A percentile compares a stretch with the other conserved stretches of the same genome.
These are phyloP conservation scores for Drosophila bocki DNA, from an alignment of 1,140 invertebrate genomes.

Conservation along the genomic window DNA sequence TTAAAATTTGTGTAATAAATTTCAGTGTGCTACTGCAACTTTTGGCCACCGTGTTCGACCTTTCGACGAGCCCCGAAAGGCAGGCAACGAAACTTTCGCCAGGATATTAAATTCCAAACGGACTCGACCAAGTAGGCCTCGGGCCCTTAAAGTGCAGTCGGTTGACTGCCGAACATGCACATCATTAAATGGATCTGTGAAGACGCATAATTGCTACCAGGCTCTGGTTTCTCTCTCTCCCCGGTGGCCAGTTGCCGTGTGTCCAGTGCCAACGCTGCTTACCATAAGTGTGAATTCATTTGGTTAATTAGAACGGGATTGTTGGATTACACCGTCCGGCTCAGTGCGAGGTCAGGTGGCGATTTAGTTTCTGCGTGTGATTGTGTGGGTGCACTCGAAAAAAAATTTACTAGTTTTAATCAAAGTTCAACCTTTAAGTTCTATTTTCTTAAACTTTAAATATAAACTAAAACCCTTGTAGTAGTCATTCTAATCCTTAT, in stretches of 20 bases:
- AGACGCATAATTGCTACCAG: constrained; percentile 45
- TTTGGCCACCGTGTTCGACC: constrained; percentile 50
- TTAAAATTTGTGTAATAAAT: constrained; percentile 67
- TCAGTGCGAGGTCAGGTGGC: not conserved
- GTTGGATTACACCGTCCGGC: constrained; percentile 54
- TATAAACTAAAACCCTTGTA: too few species aligned
- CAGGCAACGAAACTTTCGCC: constrained; percentile 38
- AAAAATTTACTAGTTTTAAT: not conserved
- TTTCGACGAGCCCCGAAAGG: too few species aligned
- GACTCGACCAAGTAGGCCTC: constrained; percentile 11
- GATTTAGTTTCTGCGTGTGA: constrained; percentile 6
- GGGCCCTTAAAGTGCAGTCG: constrained; percentile 25
- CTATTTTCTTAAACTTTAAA: too few species aligned
- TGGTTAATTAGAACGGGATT: constrained; percentile 76
- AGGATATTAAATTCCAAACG: constrained; percentile 56
- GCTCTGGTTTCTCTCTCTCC: constrained; percentile 23
- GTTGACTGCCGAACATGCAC: constrained; percentile 33
- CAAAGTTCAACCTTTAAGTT: not conserved
- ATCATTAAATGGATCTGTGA: constrained; percentile 54
- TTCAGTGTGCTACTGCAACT: constrained; percentile 58
- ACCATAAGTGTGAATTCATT: constrained; percentile 78
- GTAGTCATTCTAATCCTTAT: too few species aligned
- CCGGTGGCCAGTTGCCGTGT: constrained; percentile 2
- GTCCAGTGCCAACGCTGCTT: constrained; percentile 41
- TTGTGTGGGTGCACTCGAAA: constrained; percentile 19